phyloP scores from a whole-genome alignment of 2,888 invertebrate species.

The Eremobia ochroleuca region DNA sequence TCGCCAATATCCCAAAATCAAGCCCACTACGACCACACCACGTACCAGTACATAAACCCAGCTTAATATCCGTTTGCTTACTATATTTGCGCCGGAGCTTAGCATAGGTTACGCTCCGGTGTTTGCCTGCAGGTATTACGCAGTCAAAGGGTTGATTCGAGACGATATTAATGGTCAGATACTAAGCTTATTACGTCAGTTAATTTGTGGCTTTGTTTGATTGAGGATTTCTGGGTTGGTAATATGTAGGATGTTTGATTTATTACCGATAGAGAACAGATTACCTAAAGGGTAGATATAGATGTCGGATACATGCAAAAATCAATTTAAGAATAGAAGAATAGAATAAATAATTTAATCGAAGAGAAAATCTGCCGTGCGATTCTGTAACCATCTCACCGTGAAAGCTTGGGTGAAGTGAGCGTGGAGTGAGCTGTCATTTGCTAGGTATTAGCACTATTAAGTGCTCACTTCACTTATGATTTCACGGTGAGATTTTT shows the following conservation, averaged over 20 bases:
- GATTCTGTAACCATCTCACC: too few relatives aligned
- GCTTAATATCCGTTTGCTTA: conserved; percentile 86
- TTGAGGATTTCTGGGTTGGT: conserved; percentile 42
- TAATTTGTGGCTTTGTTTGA: conserved; percentile 77
- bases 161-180: conserved; percentile 68
- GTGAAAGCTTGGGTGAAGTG: too few relatives aligned
- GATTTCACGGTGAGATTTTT: too few relatives aligned
- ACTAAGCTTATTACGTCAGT: conserved; percentile 80
- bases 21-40: conserved; percentile 43
- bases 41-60: conserved; percentile 78
- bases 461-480: too few relatives aligned
- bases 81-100: conserved; percentile 87
- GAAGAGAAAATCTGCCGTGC: not conserved
- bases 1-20: conserved; percentile 23
- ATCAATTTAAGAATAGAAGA: not conserved
- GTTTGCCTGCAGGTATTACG: conserved; percentile 77
- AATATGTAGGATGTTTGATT: not conserved
- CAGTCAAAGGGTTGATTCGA: conserved; percentile 83
- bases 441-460: too few relatives aligned
- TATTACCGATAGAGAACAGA: not conserved
- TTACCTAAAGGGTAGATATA: not conserved
- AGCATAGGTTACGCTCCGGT: conserved; percentile 77
- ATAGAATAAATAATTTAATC: not conserved
- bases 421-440: too few relatives aligned
- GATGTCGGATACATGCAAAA: not conserved